phyloP scores from a whole-genome alignment of 2,888 invertebrate genomes.

The Macaria notata region DNA sequence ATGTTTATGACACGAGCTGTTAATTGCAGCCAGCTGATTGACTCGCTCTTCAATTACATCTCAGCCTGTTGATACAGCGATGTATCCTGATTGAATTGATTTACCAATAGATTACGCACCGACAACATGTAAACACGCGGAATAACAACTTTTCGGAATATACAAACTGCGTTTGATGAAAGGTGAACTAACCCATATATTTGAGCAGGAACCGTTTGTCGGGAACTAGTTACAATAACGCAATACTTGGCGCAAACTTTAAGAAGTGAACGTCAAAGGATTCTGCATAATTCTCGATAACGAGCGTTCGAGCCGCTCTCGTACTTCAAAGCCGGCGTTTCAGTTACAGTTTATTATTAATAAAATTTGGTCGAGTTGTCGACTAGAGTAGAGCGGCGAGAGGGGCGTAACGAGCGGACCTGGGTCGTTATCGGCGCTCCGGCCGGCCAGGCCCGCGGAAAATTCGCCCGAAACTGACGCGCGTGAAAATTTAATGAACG shows the following conservation, averaged over 20 bases:
- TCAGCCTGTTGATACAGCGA: conserved; percentile 16
- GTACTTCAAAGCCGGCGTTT: conserved; percentile 77
- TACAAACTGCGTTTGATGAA: no score
- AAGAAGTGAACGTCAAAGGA: conserved; percentile 65
- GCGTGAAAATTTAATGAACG: conserved; percentile 83
- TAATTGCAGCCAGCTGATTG: conserved; percentile 23
- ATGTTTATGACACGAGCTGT: conserved; percentile 21
- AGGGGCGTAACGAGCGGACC: conserved; percentile 64
- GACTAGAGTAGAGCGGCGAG: conserved; percentile 36
- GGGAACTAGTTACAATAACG: conserved; percentile 32
- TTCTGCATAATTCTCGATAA: conserved; percentile 78
- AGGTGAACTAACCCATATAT: conserved; percentile 12
- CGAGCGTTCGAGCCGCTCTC: conserved; percentile 74
- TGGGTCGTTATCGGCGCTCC: conserved; percentile 66
- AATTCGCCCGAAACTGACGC: conserved; percentile 82
- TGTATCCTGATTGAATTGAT: conserved; percentile 9
- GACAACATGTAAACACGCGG: no score
- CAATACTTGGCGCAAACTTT: conserved; percentile 36
- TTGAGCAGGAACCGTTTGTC: conserved; percentile 10
- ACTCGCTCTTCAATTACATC: conserved; percentile 17
- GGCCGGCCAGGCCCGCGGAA: conserved; percentile 80
- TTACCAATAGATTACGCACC: conserved; percentile 2
- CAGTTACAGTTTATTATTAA: conserved; percentile 81
- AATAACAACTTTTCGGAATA: no score
- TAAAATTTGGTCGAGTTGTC: conserved; percentile 75